Percentiles rank a stretch among this genome's conserved stretches.
Evolutionary conservation across 2,888 invertebrate species (phyloP).

Genomic region (Chouioia cunea): DNA sequence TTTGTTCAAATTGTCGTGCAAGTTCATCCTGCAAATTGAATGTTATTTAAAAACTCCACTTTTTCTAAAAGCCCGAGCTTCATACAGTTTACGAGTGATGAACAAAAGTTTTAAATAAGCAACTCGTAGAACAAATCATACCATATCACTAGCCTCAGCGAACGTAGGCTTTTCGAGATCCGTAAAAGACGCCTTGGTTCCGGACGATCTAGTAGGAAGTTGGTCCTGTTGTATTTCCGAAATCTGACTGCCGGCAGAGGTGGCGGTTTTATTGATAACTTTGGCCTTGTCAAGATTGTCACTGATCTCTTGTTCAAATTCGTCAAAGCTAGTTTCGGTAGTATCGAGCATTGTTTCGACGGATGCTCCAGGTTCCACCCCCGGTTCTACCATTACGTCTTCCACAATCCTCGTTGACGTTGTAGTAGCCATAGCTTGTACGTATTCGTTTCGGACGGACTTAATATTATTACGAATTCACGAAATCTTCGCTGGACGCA

Average conservation of each 20-base stretch:
- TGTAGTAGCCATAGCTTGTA: background rate
- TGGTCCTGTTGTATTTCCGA: slow-evolving; percentile 18
- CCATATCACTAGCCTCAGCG: slow-evolving; percentile 36
- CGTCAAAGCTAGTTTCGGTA: slow-evolving; percentile 77
- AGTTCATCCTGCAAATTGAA: slow-evolving; percentile 59
- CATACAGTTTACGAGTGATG: background rate
- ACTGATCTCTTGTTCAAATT: slow-evolving; percentile 75
- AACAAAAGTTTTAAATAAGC: background rate
- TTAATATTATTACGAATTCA: background rate
- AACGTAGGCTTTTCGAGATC: slow-evolving; percentile 30
- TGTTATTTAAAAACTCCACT: background rate
- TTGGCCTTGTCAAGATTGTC: slow-evolving; percentile 73
- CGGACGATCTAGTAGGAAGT: slow-evolving; percentile 57
- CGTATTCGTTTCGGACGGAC: background rate
- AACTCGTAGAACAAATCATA: background rate
- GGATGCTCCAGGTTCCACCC: slow-evolving; percentile 73
- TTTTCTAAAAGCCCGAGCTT: background rate
- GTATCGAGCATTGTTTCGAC: slow-evolving; percentile 79
- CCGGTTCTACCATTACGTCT: slow-evolving; percentile 47
- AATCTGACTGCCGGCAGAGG: slow-evolving; percentile 66
- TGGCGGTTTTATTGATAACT: slow-evolving; percentile 70
- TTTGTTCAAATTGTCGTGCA: slow-evolving; percentile 61
- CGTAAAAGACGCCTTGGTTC: slow-evolving; percentile 60
- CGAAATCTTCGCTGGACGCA: background rate
- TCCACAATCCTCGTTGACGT: slow-evolving; percentile 16